Base-by-base conservation (phyloP, 1,140 invertebrate genomes). In the Apis florea region DNA sequence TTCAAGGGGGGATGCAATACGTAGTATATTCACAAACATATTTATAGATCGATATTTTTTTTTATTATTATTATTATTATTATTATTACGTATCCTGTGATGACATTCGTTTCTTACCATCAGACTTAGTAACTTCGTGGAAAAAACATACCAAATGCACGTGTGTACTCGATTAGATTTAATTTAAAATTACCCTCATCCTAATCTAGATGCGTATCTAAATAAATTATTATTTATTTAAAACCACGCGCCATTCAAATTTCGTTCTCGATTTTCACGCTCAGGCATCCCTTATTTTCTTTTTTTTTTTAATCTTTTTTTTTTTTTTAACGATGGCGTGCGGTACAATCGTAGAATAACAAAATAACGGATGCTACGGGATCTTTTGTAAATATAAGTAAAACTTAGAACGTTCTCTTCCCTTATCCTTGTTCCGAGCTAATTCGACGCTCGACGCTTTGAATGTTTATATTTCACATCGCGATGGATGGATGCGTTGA, bases 181-280 rank as follows among this genome's bases (percentile, higher is more conserved):
- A 15, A 72, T 24, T 40, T 17, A 8, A 75, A 75, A 75, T 75
- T 67, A 56, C 17, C 61, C 6, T 40, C 63, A 53, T 53, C 11
- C 53, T 49, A 31, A 74, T 77, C 59, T 79, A 83, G 78, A 64
- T 31, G 56, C 26, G 26, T 79, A 83, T 59, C 64, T 64, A 76
- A 72, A 58, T 40, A 69, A 40, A 40, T 40, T 79, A 83, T 82
- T 83, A 79, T 88, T 88, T 88, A 88, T 87, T 88, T 79, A 74
- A 87, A 79, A 63, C 54, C 73, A 75, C 51, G 58, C 40, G 63
- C 76, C 53, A 58, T 64, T 61, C 31, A 61, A 67, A 75, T 63
- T 24, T 71, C 63, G 66, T 78, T 66, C 31, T 40, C 61, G 58
- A 80, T 40, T 56, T 31, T n/a, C 24, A 21, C 24, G 21, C 24